These are phyloP conservation scores for Philotrypesis tridentata DNA, from an alignment of 1,140 invertebrate genomes.

Conservation along the genomic window DNA sequence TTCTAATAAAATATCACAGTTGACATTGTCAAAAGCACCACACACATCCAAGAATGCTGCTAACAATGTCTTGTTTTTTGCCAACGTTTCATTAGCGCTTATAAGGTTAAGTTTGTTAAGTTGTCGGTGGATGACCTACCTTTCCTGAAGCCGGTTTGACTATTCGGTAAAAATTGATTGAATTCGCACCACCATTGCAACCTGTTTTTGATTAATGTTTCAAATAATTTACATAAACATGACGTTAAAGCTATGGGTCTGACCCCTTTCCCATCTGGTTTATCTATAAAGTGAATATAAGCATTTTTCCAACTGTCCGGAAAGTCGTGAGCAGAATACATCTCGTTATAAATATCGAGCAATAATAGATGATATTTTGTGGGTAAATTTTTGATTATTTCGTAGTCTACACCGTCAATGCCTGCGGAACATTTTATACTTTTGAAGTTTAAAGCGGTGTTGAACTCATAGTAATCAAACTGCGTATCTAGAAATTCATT, in stretches of 20 bases:
- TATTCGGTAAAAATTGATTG: too few relatives aligned
- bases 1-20: not conserved
- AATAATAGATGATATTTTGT: not conserved
- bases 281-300: slow-evolving; percentile 1
- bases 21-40: too few relatives aligned
- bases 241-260: too few relatives aligned
- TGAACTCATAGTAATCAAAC: not conserved
- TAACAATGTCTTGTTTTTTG: not conserved
- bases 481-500: not conserved
- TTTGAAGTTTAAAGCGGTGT: not conserved
- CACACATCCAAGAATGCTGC: slow-evolving; percentile 3
- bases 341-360: not conserved
- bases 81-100: too few relatives aligned
- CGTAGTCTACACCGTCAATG: not conserved
- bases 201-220: too few relatives aligned
- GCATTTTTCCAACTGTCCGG: not conserved
- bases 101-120: too few relatives aligned
- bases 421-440: not conserved
- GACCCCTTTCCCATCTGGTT: too few relatives aligned
- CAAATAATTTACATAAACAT: too few relatives aligned
- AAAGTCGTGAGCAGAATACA: not conserved
- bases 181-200: too few relatives aligned
- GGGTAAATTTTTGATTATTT: not conserved
- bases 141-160: too few relatives aligned
- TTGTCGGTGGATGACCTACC: too few relatives aligned